Conservation (phyloP, 2,888 invertebrate species). For the Odontocerum albicorne region DNA sequence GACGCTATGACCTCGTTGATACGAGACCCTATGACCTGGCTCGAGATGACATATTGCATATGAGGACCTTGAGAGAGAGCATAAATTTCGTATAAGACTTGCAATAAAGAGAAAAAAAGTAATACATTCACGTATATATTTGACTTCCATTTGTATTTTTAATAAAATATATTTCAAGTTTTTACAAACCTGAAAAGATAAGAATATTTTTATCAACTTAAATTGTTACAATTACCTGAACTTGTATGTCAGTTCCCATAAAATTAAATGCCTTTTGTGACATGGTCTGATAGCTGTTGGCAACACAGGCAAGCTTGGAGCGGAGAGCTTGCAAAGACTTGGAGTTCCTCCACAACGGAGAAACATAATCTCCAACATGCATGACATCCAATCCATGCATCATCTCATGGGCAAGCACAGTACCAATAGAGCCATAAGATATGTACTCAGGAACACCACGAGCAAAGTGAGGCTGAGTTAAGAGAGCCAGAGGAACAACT, state of each 20-base stretch:
- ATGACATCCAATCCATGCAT: conserved; percentile 53
- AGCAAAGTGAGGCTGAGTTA: conserved; percentile 53
- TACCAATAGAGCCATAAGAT: conserved; percentile 51
- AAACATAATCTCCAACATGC: conserved; percentile 41
- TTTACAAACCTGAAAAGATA: no score
- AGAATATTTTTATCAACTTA: no score
- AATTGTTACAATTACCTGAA: conserved; percentile 50
- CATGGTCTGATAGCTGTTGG: conserved; percentile 47
- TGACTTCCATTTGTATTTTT: no score
- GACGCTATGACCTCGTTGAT: no score
- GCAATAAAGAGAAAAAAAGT: no score
- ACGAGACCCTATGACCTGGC: no score
- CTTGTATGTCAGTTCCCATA: conserved; percentile 48
- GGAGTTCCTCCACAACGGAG: conserved; percentile 46
- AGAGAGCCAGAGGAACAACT: conserved; percentile 54
- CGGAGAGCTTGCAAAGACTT: conserved; percentile 47
- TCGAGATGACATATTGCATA: no score
- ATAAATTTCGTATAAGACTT: no score
- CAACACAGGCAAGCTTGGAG: conserved; percentile 50
- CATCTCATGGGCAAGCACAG: conserved; percentile 54
- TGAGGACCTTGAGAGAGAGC: no score
- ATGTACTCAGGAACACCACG: conserved; percentile 51
- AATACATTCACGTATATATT: no score
- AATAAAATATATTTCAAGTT: no score
- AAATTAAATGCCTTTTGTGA: conserved; percentile 50